Evolutionary conservation across 2,888 invertebrate species (phyloP), one percentile per base, ranked within the genome.

Genomic region (Spodoptera littoralis): DNA sequence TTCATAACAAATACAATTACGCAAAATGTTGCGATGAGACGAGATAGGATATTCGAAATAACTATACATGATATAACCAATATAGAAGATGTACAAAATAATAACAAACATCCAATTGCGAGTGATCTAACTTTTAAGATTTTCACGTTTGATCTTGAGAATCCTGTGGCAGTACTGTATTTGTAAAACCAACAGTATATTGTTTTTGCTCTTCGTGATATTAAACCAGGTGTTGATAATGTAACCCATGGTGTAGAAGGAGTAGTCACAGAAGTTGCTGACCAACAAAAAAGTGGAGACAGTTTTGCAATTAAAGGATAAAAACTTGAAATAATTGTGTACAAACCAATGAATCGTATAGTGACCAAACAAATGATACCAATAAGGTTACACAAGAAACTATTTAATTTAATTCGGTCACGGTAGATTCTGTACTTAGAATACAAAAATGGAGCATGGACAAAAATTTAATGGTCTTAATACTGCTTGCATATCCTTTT

Each of bases 391-490:
- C 60, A 68, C 1, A 60, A 2, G 43, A 2, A n/a, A 46, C 24
- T 68, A 9, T 66, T 66, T 2, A 45, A 8, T 2, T 18, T 24
- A 12, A 66, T 68, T 11, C 42, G 13, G 12, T 27, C 46, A 27
- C 60, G 11, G 0, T 42, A 44, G 8, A 66, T 54, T 18, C 41
- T 54, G 18, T 60, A 68, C 24, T 68, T 66, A 4, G 43, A 36
- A 22, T 6, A 41, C 1, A 66, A 11, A 24, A 59, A 53, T 4
- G 22, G 9, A 42, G 22, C 52, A n/a, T n/a, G n/a, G n/a, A n/a
- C 30, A 58, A 42, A 66, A 44, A 66, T 66, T 59, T 45, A 66
- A 18, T 12, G 65, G 65, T 45, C 18, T 60, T 8, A 66, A 45
- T 4, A 49, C 49, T n/a, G 69, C 60, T 68, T 68, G 60, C 11